These are phyloP conservation scores for Phasianus colchicus DNA, from an alignment of 2,113 vertebrate genomes.

Conservation along the genomic window DNA sequence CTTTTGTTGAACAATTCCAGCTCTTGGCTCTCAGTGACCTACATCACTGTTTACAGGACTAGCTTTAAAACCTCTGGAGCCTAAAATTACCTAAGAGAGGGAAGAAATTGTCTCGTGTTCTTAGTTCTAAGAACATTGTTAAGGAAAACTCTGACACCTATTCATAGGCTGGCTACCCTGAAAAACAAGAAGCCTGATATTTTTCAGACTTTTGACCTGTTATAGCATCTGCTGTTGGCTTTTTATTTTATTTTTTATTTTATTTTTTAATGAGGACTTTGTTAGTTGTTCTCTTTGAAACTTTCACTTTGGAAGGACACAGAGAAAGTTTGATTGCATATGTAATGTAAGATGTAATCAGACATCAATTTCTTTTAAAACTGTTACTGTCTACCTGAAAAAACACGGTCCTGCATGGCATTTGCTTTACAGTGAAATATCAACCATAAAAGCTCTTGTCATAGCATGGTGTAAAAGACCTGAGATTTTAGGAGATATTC, in stretches of 20 bases:
- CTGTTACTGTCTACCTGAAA: not conserved
- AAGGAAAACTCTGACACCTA: not conserved
- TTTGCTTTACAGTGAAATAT: not conserved
- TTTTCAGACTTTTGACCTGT: not conserved
- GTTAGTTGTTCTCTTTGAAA: not conserved
- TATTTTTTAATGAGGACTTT: not conserved
- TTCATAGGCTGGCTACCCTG: not conserved
- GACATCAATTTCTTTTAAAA: not conserved
- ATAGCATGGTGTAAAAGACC: not conserved
- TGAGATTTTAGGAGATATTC: not conserved
- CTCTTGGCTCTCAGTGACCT: not conserved
- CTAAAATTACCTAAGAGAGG: not conserved
- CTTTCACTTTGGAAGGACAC: not conserved
- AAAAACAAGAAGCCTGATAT: not conserved
- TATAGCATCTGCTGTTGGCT: not conserved
- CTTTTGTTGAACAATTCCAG: not conserved
- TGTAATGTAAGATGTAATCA: not conserved
- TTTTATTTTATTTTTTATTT: not conserved
- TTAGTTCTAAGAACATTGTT: not conserved
- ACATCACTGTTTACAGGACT: not conserved
- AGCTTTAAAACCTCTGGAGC: not conserved
- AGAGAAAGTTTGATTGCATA: not conserved
- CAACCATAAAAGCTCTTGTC: not conserved
- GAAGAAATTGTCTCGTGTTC: not conserved
- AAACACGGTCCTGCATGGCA: not conserved